Percentiles rank a stretch among this genome's conserved stretches.
Conservation (phyloP, 2,113 vertebrate genomes). For the Petaurus breviceps region DNA sequence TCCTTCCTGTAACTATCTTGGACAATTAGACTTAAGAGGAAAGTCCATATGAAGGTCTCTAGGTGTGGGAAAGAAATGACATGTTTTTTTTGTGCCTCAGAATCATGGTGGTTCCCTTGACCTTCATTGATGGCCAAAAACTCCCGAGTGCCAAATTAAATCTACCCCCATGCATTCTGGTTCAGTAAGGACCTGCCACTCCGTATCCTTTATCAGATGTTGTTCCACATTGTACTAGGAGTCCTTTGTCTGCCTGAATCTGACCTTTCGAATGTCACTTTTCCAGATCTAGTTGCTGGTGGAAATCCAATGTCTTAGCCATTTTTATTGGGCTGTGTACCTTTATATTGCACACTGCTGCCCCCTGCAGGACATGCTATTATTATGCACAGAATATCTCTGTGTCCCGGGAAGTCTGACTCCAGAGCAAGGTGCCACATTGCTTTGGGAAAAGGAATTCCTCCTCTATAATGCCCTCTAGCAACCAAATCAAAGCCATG, state of each 20-base stretch:
- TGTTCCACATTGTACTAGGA: not conserved
- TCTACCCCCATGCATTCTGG: not conserved
- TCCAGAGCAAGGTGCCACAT: not conserved
- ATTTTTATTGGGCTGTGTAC: not conserved
- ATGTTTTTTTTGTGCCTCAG: not conserved
- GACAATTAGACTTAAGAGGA: not conserved
- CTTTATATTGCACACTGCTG: constrained; percentile 56
- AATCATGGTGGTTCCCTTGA: not conserved
- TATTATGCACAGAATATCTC: not conserved
- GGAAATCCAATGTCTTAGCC: not conserved
- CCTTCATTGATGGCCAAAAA: not conserved
- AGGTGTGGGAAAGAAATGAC: not conserved
- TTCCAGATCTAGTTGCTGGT: not conserved
- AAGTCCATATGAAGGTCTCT: too few species aligned
- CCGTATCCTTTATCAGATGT: not conserved
- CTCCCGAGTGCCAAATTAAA: constrained; percentile 1
- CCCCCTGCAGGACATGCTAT: constrained; percentile 62
- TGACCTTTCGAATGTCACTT: constrained; percentile 2
- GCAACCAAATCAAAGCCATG: not conserved
- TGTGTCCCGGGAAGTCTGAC: not conserved
- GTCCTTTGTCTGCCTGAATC: constrained; percentile 65
- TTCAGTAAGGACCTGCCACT: not conserved
- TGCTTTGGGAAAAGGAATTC: not conserved
- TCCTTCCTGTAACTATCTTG: not conserved
- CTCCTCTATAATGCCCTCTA: not conserved